These are phyloP conservation scores for Fistularia tabacaria DNA, from an alignment of 2,797 vertebrate species.

Conservation along the genomic window DNA sequence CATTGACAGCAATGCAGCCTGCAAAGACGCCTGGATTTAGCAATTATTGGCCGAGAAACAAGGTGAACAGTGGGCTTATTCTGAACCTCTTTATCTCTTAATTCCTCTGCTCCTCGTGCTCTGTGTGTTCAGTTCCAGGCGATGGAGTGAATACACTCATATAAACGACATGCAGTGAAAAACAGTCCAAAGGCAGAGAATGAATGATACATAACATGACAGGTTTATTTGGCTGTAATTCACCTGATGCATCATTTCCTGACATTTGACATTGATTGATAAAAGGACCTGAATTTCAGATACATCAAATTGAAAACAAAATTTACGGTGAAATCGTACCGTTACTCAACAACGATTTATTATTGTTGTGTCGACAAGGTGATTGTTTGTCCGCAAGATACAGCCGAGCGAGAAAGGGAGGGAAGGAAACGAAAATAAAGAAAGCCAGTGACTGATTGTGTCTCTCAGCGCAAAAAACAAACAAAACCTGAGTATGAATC, in stretches of 20 bases:
- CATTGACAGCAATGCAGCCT: constrained; percentile 50
- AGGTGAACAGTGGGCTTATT: constrained; percentile 11
- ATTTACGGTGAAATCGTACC: too few species aligned
- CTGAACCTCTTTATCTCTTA: constrained; percentile 21
- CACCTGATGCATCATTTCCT: constrained; percentile 67
- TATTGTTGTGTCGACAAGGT: constrained; percentile 64
- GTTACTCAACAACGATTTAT: constrained; percentile 16
- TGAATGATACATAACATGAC: constrained; percentile 45
- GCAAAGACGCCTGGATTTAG: constrained; percentile 18
- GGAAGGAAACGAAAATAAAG: constrained; percentile 1
- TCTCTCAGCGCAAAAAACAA: constrained; percentile 38
- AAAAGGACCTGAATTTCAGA: constrained; percentile 61
- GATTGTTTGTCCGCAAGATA: constrained; percentile 77
- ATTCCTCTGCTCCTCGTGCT: constrained; percentile 27
- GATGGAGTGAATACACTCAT: constrained; percentile 1
- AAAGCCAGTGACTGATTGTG: constrained; percentile 39
- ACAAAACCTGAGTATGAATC: constrained; percentile 62
- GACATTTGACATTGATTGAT: constrained; percentile 54
- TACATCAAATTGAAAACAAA: constrained; percentile 57
- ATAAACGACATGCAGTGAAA: constrained; percentile 16
- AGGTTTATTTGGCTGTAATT: constrained; percentile 71
- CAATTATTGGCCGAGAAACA: constrained; percentile 8
- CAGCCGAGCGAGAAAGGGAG: constrained; percentile 45
- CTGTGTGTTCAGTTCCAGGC: constrained; percentile 7
- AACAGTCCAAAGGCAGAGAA: constrained; percentile 47